phyloP scores from a whole-genome alignment of 2,113 vertebrate species.

The Bubo bubo region DNA sequence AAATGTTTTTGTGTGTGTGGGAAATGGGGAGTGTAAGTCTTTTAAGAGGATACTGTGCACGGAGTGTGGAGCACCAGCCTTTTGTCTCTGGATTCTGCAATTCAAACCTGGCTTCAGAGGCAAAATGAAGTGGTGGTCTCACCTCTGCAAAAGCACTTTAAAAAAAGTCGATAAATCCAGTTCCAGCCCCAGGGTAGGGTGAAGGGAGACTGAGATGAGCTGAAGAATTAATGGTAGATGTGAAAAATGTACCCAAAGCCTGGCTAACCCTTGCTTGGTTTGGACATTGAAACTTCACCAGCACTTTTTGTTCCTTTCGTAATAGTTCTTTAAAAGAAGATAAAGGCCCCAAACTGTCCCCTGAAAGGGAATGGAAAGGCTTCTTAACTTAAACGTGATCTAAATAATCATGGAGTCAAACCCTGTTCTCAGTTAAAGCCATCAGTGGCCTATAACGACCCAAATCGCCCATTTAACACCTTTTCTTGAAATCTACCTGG shows the following conservation, averaged over 20 bases:
- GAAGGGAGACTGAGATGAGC: neutral
- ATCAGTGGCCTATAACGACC: fast-evolving
- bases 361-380: neutral
- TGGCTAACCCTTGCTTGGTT: neutral
- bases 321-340: neutral
- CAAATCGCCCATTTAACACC: neutral
- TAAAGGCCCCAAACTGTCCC: fast-evolving
- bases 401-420: neutral
- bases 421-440: neutral
- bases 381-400: fast-evolving
- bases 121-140: neutral
- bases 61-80: neutral
- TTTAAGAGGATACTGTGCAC: fast-evolving
- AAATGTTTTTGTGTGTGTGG: neutral
- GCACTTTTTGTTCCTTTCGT: neutral
- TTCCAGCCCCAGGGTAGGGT: neutral
- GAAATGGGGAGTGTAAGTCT: fast-evolving
- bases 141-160: neutral
- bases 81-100: neutral
- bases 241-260: neutral
- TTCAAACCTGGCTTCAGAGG: neutral
- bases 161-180: fast-evolving
- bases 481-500: neutral
- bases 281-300: neutral
- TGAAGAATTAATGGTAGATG: neutral